Conservation (phyloP, 2,113 vertebrate genomes). For the Boleophthalmus pectinirostris region DNA sequence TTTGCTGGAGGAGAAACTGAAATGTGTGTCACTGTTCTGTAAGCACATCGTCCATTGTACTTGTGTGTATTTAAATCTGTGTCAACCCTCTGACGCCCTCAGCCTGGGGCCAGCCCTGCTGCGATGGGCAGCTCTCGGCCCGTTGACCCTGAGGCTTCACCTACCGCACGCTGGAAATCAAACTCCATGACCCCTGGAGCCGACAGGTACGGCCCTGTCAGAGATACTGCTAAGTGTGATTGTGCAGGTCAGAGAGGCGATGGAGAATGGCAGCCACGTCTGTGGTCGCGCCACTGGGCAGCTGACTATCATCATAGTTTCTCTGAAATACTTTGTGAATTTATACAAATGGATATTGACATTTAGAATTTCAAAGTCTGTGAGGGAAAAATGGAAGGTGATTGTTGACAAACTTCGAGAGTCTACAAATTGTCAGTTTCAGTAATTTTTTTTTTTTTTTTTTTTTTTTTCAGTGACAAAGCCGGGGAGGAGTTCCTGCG, state of each 20-base stretch:
- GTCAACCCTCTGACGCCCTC: slow-evolving; percentile 51
- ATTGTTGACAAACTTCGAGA: too few relatives aligned
- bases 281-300: too few relatives aligned
- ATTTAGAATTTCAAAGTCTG: too few relatives aligned
- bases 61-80: not conserved
- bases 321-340: too few relatives aligned
- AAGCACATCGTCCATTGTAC: not conserved
- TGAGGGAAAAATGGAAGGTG: too few relatives aligned
- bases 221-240: not conserved
- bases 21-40: not conserved
- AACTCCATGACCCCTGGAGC: slow-evolving; percentile 25
- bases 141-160: slow-evolving; percentile 30
- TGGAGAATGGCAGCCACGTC: too few relatives aligned
- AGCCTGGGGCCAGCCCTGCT: slow-evolving; percentile 66
- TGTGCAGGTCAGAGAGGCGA: not conserved
- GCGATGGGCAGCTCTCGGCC: slow-evolving; percentile 53
- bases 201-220: slow-evolving; percentile 46
- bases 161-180: slow-evolving; percentile 46
- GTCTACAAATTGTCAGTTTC: too few relatives aligned
- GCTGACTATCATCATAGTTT: too few relatives aligned
- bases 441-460: not conserved
- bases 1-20: not conserved
- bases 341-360: too few relatives aligned
- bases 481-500: slow-evolving; percentile 76
- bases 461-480: slow-evolving; percentile 60